phyloP scores from a whole-genome alignment of 2,888 invertebrate genomes.

The Pogonocherus hispidulus region DNA sequence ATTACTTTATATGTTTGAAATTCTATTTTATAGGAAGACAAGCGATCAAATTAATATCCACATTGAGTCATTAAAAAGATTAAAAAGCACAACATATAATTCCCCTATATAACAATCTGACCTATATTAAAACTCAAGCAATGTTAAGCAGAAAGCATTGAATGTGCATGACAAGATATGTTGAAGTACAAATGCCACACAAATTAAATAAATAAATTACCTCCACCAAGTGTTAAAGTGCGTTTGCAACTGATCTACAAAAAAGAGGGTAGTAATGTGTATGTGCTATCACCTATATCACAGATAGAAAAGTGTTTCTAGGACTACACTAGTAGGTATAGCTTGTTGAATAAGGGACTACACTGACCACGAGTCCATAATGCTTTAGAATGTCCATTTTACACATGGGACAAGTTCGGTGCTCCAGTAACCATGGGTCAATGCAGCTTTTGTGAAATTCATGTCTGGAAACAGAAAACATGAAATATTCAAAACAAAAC shows the following conservation, averaged over 20 bases:
- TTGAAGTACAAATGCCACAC: neutral
- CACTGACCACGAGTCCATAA: constrained; percentile 88
- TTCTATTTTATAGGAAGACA: no score
- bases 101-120: no score
- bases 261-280: constrained; percentile 48
- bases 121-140: no score
- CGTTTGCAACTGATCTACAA: constrained; percentile 48
- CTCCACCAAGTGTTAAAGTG: constrained; percentile 59
- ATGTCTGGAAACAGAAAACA: constrained; percentile 76
- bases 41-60: no score
- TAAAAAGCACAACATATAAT: no score
- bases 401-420: constrained; percentile 97
- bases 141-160: no score
- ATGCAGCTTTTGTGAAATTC: constrained; percentile 96
- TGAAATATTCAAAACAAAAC: constrained; percentile 2
- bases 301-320: constrained; percentile 51
- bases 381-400: constrained; percentile 95
- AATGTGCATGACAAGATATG: no score
- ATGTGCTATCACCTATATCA: constrained; percentile 55
- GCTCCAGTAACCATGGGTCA: constrained; percentile 95
- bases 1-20: no score
- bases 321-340: constrained; percentile 54
- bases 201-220: constrained; percentile 15
- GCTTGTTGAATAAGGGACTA: constrained; percentile 61
- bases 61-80: no score